Base-by-base conservation (phyloP, 2,113 vertebrate species). In the Mungos mungo region DNA sequence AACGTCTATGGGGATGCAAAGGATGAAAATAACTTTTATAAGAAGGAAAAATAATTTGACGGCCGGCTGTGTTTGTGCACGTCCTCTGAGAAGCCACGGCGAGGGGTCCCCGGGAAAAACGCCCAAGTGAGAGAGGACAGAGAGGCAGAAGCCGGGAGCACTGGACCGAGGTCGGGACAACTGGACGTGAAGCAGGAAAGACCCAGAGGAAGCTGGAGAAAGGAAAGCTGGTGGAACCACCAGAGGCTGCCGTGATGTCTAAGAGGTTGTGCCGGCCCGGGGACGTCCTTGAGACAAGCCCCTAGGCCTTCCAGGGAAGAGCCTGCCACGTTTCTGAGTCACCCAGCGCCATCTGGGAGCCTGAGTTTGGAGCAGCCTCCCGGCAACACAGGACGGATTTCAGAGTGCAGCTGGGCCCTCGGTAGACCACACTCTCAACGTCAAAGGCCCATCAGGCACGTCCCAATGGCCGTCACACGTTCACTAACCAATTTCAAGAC, bases 401-500 rank as follows among this genome's bases (percentile, higher is more conserved):
- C 47, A 6, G 69, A 18, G 57, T 7, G 1, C 15, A 2, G 4
- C 76, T 41, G n/a, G 60, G 41, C 33, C 45, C 74, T 80, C 11
- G 10, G 27, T 9, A 45, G 0, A 23, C 60, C 69, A 2, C 29
- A 0, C 3, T 21, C 92, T 47, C 12, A 21, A 9, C 5, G 1
- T 0, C 25, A 15, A 12, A 29, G 10, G 33, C 16, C 45, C 72
- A 2, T 0, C 1, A 25, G 38, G 31, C 27, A 1, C 4, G 0
- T 12, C 10, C 1, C 33, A 2, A 0, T 0, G 9, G 19, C 38
- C 7, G 2, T 15, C 13, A 1, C 54, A 12, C 3, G 0, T 12
- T 57, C 7, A 3, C 25, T 5, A 2, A 3, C 41, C 1, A 0
- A 25, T 45, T 5, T 41, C 33, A 15, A 71, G 79, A 13, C 66